A percentile compares a stretch with the other conserved stretches of the same genome.
Conservation (phyloP, 1,140 invertebrate species). For the Pogonus chalceus region DNA sequence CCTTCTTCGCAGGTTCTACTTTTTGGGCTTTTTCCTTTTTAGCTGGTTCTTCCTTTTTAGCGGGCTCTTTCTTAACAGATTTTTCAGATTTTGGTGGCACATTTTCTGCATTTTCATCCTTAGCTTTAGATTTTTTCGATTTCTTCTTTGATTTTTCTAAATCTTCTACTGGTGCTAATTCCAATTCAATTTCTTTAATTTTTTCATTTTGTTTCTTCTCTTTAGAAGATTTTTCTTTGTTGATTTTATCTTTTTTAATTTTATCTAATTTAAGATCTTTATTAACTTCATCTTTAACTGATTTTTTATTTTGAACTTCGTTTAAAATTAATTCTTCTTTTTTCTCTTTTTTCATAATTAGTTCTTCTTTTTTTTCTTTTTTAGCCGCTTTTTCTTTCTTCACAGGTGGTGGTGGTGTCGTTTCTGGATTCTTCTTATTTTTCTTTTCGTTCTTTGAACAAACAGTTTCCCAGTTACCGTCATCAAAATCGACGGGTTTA, state of each 20-base stretch:
- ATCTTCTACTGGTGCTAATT: constrained; percentile 17
- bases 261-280: constrained; percentile 36
- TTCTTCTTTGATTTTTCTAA: constrained; percentile 39
- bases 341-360: constrained; percentile 15
- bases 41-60: constrained; percentile 16
- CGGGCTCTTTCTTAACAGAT: constrained; percentile 21
- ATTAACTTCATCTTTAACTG: constrained; percentile 41
- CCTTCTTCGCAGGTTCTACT: constrained; percentile 11
- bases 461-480: constrained; percentile 63
- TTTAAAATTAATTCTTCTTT: constrained; percentile 18
- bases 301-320: constrained; percentile 36
- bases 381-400: constrained; percentile 33
- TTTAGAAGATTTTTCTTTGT: constrained; percentile 33
- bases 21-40: constrained; percentile 9
- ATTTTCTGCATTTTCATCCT: not conserved
- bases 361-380: constrained; percentile 12
- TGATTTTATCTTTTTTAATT: constrained; percentile 16
- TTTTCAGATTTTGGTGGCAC: constrained; percentile 6
- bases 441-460: constrained; percentile 57
- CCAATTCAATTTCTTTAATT: constrained; percentile 20
- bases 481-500: constrained; percentile 62
- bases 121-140: constrained; percentile 25
- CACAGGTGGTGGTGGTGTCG: constrained; percentile 41
- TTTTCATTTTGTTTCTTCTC: constrained; percentile 30
- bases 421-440: constrained; percentile 43